phyloP scores from a whole-genome alignment of 2,113 vertebrate genomes.

The Caranx ignobilis region DNA sequence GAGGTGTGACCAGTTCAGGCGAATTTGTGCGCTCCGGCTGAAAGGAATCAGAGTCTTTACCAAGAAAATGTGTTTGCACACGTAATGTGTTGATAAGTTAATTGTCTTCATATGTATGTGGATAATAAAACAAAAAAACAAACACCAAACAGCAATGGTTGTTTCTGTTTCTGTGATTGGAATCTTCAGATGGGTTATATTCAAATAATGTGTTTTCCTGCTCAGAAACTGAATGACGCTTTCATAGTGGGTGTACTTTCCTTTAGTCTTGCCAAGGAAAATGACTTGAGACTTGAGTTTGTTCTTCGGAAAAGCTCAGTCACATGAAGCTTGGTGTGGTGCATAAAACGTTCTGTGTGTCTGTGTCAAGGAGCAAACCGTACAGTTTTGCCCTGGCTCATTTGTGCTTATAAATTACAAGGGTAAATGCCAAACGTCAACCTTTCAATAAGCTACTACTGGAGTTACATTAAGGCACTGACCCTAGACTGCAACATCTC shows the following conservation, averaged over 20 bases:
- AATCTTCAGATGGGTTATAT: background rate
- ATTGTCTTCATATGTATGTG: background rate
- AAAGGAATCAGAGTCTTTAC: background rate
- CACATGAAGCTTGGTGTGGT: conserved; percentile 34
- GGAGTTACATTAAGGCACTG: conserved; percentile 9
- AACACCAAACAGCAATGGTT: background rate
- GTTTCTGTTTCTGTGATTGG: background rate
- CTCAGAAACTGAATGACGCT: conserved; percentile 30
- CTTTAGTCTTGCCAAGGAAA: conserved; percentile 49
- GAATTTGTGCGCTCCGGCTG: background rate
- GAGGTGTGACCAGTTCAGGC: background rate
- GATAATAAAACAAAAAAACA: background rate
- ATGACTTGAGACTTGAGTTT: conserved; percentile 24
- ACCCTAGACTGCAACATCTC: background rate
- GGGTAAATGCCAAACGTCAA: background rate
- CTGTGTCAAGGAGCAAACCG: background rate
- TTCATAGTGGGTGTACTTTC: conserved; percentile 31
- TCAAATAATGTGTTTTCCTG: background rate
- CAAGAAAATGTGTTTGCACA: background rate
- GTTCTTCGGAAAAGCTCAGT: conserved; percentile 66
- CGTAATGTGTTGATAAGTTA: background rate
- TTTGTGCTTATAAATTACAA: conserved; percentile 3
- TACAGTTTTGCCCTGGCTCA: background rate
- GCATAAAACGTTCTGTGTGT: background rate
- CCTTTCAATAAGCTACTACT: background rate